These are phyloP conservation scores for Pinna nobilis DNA, from an alignment of 1,140 invertebrate species.

Conservation along the genomic window DNA sequence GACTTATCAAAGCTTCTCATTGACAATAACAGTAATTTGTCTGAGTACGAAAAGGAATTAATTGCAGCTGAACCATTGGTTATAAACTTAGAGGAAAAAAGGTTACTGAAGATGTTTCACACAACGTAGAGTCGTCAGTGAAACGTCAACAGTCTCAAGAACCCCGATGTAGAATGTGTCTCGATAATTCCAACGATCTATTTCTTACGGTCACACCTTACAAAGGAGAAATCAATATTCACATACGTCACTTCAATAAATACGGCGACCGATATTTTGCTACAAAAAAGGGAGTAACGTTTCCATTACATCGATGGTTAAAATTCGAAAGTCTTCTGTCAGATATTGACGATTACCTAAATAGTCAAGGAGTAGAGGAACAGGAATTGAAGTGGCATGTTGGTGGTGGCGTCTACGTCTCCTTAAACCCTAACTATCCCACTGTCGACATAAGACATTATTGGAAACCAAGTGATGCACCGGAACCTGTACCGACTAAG, in stretches of 20 bases:
- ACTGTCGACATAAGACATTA: conserved; percentile 31
- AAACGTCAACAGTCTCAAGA: background rate
- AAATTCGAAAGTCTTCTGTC: conserved; percentile 9
- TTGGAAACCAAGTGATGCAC: conserved; percentile 13
- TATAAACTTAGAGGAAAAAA: background rate
- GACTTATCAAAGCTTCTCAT: conserved; percentile 11
- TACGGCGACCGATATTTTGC: background rate
- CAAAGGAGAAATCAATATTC: conserved; percentile 5
- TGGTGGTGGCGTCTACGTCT: conserved; percentile 22
- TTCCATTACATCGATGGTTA: conserved; percentile 5
- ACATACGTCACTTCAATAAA: conserved; percentile 5
- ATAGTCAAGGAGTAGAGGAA: background rate
- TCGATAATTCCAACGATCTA: background rate
- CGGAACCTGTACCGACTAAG: conserved; percentile 19
- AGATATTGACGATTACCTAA: conserved; percentile 2
- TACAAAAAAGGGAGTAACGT: conserved; percentile 11
- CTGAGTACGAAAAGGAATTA: conserved; percentile 12
- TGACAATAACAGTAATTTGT: background rate
- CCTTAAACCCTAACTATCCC: background rate
- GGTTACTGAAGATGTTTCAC: background rate
- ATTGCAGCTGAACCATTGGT: background rate
- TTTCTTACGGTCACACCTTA: background rate
- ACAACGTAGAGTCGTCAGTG: background rate
- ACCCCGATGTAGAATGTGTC: background rate
- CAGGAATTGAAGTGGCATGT: conserved; percentile 10